Evolutionary conservation across 2,113 vertebrate genomes (phyloP).

Genomic region (Macquaria australasica): DNA sequence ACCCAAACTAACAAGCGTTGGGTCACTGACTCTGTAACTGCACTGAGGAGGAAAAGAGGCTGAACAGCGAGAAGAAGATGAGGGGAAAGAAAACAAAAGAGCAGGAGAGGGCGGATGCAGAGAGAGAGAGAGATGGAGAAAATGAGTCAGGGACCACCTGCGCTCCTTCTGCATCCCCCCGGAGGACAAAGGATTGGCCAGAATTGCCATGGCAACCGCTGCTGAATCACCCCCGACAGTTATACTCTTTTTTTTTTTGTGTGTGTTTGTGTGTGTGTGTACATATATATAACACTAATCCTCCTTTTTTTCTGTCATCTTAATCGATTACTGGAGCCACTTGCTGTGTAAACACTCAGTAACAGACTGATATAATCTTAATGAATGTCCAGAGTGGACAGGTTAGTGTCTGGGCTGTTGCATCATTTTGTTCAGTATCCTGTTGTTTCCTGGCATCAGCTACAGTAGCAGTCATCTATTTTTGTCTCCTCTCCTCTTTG

Average conservation of each 20-base stretch:
- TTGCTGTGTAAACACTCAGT: neutral
- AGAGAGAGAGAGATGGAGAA: conserved; percentile 3
- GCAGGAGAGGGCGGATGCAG: neutral
- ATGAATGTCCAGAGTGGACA: neutral
- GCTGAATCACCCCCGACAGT: conserved; percentile 5
- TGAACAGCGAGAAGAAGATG: neutral
- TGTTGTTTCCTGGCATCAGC: neutral
- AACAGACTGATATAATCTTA: neutral
- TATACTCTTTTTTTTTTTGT: neutral
- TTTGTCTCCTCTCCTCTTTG: neutral
- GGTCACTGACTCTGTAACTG: neutral
- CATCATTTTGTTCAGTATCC: no score
- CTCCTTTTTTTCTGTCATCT: no score
- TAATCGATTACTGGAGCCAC: neutral
- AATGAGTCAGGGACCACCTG: conserved; percentile 36
- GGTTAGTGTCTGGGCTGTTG: neutral
- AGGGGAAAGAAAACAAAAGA: neutral
- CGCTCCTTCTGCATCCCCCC: neutral
- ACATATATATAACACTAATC: neutral
- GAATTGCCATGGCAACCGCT: conserved; percentile 10
- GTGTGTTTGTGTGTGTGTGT: neutral
- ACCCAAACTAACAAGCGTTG: neutral
- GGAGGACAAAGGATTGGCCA: neutral
- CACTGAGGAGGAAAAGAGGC: neutral
- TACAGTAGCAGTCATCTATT: neutral